Conservation (phyloP, 2,888 invertebrate genomes). For the Strigamia maritima region DNA sequence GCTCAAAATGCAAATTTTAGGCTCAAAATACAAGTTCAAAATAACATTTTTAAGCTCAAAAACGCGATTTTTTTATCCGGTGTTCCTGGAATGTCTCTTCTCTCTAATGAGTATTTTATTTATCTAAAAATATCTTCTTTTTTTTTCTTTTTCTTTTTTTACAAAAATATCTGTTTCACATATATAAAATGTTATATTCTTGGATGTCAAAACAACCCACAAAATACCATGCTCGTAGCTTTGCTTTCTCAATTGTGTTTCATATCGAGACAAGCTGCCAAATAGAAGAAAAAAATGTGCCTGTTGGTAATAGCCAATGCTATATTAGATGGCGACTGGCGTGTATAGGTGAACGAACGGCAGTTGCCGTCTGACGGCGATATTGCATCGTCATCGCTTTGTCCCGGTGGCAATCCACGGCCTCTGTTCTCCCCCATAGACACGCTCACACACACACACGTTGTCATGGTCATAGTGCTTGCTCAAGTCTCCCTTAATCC, state of each 20-base stretch:
- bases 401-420: constrained; percentile 6
- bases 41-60: too few relatives aligned
- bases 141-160: too few relatives aligned
- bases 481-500: constrained; percentile 23
- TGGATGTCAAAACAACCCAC: background rate
- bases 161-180: background rate
- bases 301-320: constrained; percentile 16
- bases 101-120: too few relatives aligned
- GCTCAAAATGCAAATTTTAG: too few relatives aligned
- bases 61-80: too few relatives aligned
- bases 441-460: constrained; percentile 11
- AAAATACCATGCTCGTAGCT: background rate
- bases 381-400: constrained; percentile 23
- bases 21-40: too few relatives aligned
- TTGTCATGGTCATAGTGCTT: constrained; percentile 13
- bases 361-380: constrained; percentile 2
- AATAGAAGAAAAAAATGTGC: background rate
- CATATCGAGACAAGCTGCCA: constrained; percentile 14
- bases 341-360: background rate
- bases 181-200: background rate
- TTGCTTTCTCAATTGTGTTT: background rate
- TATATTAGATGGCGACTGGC: background rate
- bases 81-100: too few relatives aligned
- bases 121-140: too few relatives aligned
- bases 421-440: background rate